phyloP scores from a whole-genome alignment of 2,888 invertebrate species.

The Zootermopsis nevadensis region DNA sequence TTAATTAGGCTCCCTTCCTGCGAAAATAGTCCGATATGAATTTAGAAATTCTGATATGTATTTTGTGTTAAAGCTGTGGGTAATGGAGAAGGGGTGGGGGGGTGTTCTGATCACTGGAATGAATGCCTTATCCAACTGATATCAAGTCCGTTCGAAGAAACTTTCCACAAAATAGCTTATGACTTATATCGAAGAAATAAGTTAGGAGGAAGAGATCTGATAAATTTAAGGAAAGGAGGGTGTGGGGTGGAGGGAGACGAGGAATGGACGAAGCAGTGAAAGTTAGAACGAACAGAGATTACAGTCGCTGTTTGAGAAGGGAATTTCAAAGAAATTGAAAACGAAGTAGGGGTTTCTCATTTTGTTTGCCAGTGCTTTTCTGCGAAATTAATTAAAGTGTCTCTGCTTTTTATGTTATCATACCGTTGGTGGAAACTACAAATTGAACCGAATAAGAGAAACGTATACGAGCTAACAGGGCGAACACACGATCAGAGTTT shows the following conservation, averaged over 20 bases:
- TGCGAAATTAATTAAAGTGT: not conserved
- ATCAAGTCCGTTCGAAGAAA: not conserved
- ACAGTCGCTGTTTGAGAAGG: conserved; percentile 8
- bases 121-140: not conserved
- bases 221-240: not conserved
- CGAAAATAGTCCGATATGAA: no score
- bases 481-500: no score
- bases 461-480: no score
- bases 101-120: no score
- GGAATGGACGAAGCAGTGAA: not conserved
- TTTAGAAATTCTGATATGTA: no score
- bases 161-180: not conserved
- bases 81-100: no score
- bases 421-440: no score
- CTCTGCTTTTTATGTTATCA: not conserved
- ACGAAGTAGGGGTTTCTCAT: not conserved
- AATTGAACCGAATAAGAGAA: no score
- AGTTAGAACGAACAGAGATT: conserved; percentile 20
- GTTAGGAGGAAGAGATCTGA: not conserved
- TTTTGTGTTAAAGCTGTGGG: no score
- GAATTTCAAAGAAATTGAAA: conserved; percentile 7
- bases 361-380: not conserved
- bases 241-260: not conserved
- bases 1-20: no score
- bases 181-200: not conserved